Conservation (phyloP, 2,888 invertebrate species). For the Athetis lepigone region DNA sequence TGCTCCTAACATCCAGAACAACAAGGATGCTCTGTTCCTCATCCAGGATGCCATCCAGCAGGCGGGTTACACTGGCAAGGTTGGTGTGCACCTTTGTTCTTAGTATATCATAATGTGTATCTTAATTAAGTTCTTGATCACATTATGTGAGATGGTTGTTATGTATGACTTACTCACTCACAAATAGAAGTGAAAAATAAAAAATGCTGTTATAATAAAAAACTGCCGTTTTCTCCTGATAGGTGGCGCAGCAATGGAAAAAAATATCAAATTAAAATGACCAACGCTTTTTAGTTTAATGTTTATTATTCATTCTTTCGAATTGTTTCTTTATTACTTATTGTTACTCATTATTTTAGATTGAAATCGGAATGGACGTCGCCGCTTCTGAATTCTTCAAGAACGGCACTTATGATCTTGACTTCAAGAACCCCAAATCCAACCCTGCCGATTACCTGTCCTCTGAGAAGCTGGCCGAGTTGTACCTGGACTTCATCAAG, state of each 20-base stretch:
- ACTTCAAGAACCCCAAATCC: slow-evolving; percentile 98
- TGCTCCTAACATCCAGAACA: slow-evolving; percentile 99
- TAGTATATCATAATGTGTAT: not conserved
- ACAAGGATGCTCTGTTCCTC: slow-evolving; percentile 97
- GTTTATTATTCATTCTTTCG: not conserved
- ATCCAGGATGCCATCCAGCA: slow-evolving; percentile 97
- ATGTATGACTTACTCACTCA: too few species aligned
- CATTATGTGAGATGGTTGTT: not conserved
- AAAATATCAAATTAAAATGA: too few species aligned
- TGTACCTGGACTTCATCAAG: slow-evolving; percentile 97
- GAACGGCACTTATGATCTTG: slow-evolving; percentile 96
- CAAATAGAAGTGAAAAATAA: too few species aligned
- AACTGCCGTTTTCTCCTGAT: too few species aligned
- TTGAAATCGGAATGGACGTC: slow-evolving; percentile 99
- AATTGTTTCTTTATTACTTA: too few species aligned
- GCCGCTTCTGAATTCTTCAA: slow-evolving; percentile 99
- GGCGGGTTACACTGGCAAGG: slow-evolving; percentile 99
- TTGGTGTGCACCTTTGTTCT: slow-evolving; percentile 49
- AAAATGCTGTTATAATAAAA: too few species aligned
- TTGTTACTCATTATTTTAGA: slow-evolving; percentile 72
- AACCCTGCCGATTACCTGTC: slow-evolving; percentile 95
- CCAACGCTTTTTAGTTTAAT: not conserved
- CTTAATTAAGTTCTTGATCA: not conserved
- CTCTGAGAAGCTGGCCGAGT: slow-evolving; percentile 95
- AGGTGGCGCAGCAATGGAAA: too few species aligned